A percentile compares a stretch with the other conserved stretches of the same genome.
These are phyloP conservation scores for Tetanocera ferruginea DNA, from an alignment of 2,888 invertebrate genomes.

Conservation along the genomic window DNA sequence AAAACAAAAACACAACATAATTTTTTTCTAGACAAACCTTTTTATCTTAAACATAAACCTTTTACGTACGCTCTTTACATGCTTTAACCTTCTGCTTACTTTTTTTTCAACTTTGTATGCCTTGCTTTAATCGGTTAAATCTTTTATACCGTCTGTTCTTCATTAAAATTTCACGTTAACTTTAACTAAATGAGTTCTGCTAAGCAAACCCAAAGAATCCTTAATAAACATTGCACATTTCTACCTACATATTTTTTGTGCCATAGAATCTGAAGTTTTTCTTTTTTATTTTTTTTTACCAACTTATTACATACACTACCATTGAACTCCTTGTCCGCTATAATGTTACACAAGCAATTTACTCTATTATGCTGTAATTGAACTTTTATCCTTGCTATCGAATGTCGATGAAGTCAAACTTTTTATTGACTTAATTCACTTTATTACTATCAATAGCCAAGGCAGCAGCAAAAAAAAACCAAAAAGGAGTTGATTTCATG, in stretches of 20 bases:
- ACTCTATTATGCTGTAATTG: conserved; percentile 33
- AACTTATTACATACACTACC: background rate
- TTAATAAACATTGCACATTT: too few species aligned
- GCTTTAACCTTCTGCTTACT: too few species aligned
- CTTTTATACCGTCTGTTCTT: background rate
- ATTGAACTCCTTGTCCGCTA: background rate
- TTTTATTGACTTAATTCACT: conserved; percentile 31
- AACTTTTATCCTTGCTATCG: conserved; percentile 17
- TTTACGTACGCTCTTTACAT: too few species aligned
- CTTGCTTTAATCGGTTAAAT: too few species aligned
- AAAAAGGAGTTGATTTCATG: background rate
- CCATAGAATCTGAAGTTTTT: background rate
- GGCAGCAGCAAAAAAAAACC: background rate
- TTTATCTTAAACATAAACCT: too few species aligned
- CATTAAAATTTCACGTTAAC: background rate
- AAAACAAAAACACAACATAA: too few species aligned
- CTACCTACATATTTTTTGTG: background rate
- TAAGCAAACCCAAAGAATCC: background rate
- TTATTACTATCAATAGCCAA: background rate
- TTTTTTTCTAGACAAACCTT: too few species aligned
- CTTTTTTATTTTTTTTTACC: background rate
- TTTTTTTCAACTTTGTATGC: too few species aligned
- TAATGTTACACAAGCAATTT: conserved; percentile 12
- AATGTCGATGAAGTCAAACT: conserved; percentile 34
- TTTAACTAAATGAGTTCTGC: background rate